A percentile compares a stretch with the other conserved stretches of the same genome.
phyloP scores from a whole-genome alignment of 1,140 invertebrate genomes.

The Zaprionus africanus region DNA sequence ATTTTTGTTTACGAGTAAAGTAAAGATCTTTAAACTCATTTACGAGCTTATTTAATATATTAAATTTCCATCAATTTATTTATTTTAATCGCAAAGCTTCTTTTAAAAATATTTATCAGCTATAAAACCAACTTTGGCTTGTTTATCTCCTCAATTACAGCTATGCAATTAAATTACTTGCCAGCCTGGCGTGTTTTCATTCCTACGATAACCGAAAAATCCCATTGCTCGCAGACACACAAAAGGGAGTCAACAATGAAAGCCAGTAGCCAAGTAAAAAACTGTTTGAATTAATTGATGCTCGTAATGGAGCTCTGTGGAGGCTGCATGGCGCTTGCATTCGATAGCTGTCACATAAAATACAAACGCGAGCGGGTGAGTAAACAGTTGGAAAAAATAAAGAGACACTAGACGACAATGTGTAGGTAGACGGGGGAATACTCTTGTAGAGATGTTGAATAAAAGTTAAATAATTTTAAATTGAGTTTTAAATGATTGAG shows the following conservation, averaged over 20 bases:
- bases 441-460: not conserved
- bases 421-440: not conserved
- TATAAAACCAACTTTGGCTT: not conserved
- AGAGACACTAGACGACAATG: not conserved
- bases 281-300: not conserved
- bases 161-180: constrained; percentile 16
- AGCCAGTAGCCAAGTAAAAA: constrained; percentile 10
- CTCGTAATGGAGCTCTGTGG: constrained; percentile 5
- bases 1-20: too few species aligned
- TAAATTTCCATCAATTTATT: not conserved
- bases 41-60: too few species aligned
- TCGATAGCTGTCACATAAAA: constrained; percentile 35
- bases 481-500: not conserved
- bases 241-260: constrained; percentile 12
- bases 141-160: not conserved
- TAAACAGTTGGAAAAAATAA: constrained; percentile 11
- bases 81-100: not conserved
- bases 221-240: not conserved
- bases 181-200: not conserved
- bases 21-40: too few species aligned
- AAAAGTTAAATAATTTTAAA: not conserved
- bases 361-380: constrained; percentile 10
- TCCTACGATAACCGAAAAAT: constrained; percentile 1
- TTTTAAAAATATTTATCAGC: not conserved
- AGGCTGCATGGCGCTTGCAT: constrained; percentile 9